phyloP scores from a whole-genome alignment of 1,140 invertebrate genomes.

The Pseudomyrmex gracilis region DNA sequence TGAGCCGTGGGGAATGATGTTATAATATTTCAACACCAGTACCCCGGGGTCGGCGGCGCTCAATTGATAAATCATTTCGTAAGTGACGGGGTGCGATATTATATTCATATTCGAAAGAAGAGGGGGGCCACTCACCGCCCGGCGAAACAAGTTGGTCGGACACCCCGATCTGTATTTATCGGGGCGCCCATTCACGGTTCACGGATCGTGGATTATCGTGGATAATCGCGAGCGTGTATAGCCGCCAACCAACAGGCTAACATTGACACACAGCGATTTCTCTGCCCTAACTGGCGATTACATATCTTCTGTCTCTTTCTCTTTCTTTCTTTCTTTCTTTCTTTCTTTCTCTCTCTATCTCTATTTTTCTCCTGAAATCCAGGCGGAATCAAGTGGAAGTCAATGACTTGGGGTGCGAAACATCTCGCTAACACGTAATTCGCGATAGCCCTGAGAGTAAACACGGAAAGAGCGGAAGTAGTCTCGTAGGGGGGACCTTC shows the following conservation, averaged over 20 bases:
- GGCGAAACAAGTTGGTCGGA: constrained; percentile 39
- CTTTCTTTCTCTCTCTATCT: neutral
- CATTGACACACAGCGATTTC: constrained; percentile 68
- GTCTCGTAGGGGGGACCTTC: neutral
- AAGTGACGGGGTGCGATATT: constrained; percentile 80
- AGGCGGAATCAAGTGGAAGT: constrained; percentile 49
- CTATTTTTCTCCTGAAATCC: constrained; percentile 6
- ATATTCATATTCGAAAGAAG: constrained; percentile 76
- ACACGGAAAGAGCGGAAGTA: constrained; percentile 44
- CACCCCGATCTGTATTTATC: constrained; percentile 64
- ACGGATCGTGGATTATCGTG: constrained; percentile 68
- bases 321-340: neutral
- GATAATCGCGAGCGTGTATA: constrained; percentile 66
- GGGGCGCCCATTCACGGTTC: constrained; percentile 74
- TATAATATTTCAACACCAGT: constrained; percentile 85
- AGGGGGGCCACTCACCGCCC: constrained; percentile 18
- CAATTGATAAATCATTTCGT: constrained; percentile 83
- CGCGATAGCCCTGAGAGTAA: constrained; percentile 42
- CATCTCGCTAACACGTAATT: constrained; percentile 37
- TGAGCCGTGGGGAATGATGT: constrained; percentile 80
- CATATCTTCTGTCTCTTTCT: neutral
- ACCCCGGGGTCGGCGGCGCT: constrained; percentile 78
- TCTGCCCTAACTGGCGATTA: constrained; percentile 41
- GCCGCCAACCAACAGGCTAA: constrained; percentile 66
- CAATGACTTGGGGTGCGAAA: constrained; percentile 52